Conservation (phyloP, 2,888 invertebrate genomes). For the Drosophila anceps region DNA sequence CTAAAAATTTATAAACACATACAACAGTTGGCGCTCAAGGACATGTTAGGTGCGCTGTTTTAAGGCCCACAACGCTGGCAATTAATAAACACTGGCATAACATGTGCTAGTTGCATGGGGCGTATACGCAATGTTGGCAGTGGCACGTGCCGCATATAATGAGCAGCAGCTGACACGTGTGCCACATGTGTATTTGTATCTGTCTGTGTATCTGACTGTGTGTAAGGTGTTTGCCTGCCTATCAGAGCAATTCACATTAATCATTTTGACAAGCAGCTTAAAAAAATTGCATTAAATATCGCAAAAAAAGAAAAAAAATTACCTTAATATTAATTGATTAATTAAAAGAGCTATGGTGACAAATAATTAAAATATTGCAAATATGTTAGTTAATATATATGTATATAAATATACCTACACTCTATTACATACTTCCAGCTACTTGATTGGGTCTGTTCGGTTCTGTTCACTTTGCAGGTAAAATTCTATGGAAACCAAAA, state of each 20-base stretch:
- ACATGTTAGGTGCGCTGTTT: conserved; percentile 31
- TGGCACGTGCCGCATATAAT: conserved; percentile 55
- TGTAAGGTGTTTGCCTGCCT: conserved; percentile 19
- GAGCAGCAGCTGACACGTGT: conserved; percentile 40
- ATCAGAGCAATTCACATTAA: conserved; percentile 40
- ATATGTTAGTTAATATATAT: conserved; percentile 5
- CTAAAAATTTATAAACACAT: conserved; percentile 47
- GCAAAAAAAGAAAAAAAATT: neutral
- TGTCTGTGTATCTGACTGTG: neutral
- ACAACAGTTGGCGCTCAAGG: conserved; percentile 15
- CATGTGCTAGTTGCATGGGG: conserved; percentile 34
- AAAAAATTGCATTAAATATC: conserved; percentile 25
- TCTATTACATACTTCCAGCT: conserved; percentile 31
- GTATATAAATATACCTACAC: neutral
- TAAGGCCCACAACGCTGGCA: conserved; percentile 41
- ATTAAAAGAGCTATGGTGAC: conserved; percentile 15
- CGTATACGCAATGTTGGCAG: conserved; percentile 44
- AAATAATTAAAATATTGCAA: conserved; percentile 14
- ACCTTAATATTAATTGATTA: conserved; percentile 7
- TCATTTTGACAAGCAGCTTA: conserved; percentile 29
- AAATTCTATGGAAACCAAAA: neutral
- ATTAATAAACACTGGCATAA: conserved; percentile 58
- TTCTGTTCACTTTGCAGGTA: conserved; percentile 12
- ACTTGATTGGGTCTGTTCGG: neutral
- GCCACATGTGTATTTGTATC: conserved; percentile 4